Evolutionary conservation across 1,140 invertebrate species (phyloP).

Genomic region (Campoletis sonorensis): DNA sequence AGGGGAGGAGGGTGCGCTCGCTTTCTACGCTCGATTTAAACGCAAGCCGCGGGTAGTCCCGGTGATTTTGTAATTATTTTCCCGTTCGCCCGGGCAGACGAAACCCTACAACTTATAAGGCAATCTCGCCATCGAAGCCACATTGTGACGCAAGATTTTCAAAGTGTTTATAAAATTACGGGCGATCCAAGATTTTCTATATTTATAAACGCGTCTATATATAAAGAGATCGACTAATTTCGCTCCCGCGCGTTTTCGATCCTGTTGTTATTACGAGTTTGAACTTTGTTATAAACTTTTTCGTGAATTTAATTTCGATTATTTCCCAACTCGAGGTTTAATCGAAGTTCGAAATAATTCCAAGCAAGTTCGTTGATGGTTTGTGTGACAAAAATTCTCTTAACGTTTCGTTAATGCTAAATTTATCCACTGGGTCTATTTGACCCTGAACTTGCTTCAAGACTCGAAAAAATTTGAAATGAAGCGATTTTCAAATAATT

Average conservation of each 20-base stretch:
- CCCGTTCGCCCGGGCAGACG: conserved; percentile 62
- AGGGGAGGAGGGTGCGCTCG: background rate
- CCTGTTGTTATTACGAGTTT: background rate
- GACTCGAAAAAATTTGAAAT: no score
- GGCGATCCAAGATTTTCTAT: conserved; percentile 62
- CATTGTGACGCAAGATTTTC: conserved; percentile 73
- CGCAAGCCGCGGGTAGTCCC: conserved; percentile 36
- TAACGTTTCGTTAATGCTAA: no score
- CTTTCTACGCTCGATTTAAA: conserved; percentile 31
- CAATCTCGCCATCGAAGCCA: conserved; percentile 73
- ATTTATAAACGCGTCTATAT: background rate
- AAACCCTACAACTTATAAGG: conserved; percentile 68
- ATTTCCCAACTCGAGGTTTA: no score
- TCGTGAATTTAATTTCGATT: no score
- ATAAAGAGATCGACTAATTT: background rate
- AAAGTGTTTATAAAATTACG: conserved; percentile 78
- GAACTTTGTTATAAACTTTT: no score
- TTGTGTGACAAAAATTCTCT: no score
- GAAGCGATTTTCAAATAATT: no score
- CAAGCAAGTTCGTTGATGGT: no score
- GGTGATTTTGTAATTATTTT: conserved; percentile 74
- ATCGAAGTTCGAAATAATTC: no score
- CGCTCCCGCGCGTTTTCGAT: no score
- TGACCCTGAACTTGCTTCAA: no score
- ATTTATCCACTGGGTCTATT: no score